phyloP scores from a whole-genome alignment of 2,113 vertebrate species.

The Muntiacus reevesi region DNA sequence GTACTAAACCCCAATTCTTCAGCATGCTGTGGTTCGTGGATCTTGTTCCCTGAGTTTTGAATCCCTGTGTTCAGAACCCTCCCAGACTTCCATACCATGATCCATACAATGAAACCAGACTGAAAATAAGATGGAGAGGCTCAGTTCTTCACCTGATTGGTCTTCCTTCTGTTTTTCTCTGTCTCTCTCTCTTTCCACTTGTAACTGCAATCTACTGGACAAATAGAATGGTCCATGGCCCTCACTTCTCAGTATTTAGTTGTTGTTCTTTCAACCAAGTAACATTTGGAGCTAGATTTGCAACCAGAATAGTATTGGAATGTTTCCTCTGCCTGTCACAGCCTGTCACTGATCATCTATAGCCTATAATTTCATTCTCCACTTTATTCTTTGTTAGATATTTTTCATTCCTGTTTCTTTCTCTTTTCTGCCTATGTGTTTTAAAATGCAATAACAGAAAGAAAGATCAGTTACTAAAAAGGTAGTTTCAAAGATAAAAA shows the following conservation, averaged over 20 bases:
- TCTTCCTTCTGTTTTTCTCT: not conserved
- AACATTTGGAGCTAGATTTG: not conserved
- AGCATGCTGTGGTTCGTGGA: not conserved
- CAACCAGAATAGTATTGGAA: not conserved
- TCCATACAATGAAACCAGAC: not conserved
- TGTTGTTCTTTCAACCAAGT: not conserved
- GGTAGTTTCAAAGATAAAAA: not conserved
- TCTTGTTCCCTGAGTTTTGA: not conserved
- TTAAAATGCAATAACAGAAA: not conserved
- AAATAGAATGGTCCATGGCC: not conserved
- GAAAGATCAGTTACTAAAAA: not conserved
- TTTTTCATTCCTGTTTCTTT: not conserved
- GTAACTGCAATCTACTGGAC: not conserved
- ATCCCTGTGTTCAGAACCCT: not conserved
- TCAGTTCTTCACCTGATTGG: not conserved
- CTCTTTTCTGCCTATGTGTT: not conserved
- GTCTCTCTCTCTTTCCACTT: not conserved
- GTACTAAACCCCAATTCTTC: not conserved
- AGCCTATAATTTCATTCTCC: not conserved
- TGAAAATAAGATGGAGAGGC: not conserved
- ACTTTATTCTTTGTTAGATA: constrained; percentile 18
- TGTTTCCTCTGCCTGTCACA: not conserved
- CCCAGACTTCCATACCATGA: not conserved
- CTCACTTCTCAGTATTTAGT: not conserved
- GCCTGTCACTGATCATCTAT: not conserved